Percentiles rank a stretch among this genome's conserved stretches.
phyloP scores from a whole-genome alignment of 2,113 vertebrate genomes.

The Leptosomus discolor region DNA sequence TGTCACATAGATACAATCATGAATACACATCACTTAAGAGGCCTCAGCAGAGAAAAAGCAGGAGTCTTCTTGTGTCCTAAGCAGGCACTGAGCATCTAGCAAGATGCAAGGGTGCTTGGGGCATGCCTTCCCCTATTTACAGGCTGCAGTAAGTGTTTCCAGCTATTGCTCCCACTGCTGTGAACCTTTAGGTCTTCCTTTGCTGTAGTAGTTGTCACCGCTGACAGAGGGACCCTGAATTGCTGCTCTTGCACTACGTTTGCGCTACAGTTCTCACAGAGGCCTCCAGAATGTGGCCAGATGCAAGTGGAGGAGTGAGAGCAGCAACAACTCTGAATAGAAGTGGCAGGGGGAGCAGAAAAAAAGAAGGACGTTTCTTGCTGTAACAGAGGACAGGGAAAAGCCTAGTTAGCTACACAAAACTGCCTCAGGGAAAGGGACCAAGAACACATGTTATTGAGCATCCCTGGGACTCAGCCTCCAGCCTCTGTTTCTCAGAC shows the following conservation, averaged over 20 bases:
- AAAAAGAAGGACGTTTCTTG: background rate
- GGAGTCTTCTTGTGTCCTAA: background rate
- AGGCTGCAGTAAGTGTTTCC: background rate
- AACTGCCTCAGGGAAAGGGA: background rate
- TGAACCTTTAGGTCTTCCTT: background rate
- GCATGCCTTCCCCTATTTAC: background rate
- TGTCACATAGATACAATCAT: background rate
- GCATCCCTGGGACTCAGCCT: background rate
- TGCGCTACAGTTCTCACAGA: rapidly evolving
- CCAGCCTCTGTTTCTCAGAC: background rate
- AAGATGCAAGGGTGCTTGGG: rapidly evolving
- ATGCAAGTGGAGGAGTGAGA: background rate
- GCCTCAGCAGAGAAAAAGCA: background rate
- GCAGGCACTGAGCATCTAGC: background rate
- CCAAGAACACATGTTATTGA: background rate
- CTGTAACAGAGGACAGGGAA: background rate
- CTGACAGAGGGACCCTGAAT: background rate
- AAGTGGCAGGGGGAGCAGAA: rapidly evolving
- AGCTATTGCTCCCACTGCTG: background rate
- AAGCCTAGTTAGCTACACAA: background rate
- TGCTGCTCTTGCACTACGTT: background rate
- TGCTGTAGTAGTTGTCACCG: background rate
- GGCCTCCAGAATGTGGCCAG: background rate
- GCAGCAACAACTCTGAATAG: background rate
- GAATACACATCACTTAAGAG: background rate